Conservation (phyloP, 2,888 invertebrate species). For the Fragum sueziense region DNA sequence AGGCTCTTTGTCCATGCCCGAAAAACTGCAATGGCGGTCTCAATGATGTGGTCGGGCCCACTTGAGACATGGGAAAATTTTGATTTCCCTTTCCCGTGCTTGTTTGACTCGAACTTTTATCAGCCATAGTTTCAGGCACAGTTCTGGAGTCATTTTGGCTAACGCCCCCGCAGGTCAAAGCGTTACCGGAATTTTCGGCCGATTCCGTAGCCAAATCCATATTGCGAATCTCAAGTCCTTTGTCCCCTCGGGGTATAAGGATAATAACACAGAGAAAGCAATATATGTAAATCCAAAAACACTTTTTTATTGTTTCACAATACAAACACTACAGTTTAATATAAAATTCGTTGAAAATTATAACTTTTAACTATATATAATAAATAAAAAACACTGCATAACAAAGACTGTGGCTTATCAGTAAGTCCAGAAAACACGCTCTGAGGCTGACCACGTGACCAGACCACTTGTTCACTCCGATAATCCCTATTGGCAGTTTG, state of each 20-base stretch:
- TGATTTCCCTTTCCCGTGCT: background rate
- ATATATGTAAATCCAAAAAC: background rate
- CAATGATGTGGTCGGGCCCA: background rate
- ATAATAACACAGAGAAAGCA: background rate
- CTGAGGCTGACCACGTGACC: slow-evolving; percentile 15
- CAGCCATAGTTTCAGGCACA: background rate
- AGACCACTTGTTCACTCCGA: slow-evolving; percentile 6
- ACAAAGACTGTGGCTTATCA: slow-evolving; percentile 14
- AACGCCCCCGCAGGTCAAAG: background rate
- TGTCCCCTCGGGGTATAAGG: background rate
- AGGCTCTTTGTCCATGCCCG: background rate
- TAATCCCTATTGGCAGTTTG: slow-evolving; percentile 8
- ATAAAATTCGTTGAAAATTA: background rate
- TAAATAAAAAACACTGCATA: background rate
- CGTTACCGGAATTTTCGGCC: background rate
- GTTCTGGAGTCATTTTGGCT: background rate
- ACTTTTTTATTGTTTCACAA: background rate
- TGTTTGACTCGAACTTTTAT: background rate
- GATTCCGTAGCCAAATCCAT: background rate
- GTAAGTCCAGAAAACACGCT: slow-evolving; percentile 4
- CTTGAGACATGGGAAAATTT: background rate
- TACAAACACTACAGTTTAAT: background rate
- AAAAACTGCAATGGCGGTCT: background rate
- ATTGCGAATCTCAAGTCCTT: background rate
- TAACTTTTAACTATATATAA: background rate